Evolutionary conservation across 1,140 invertebrate species (phyloP).

Genomic region (Meloidogyne floridensis): DNA sequence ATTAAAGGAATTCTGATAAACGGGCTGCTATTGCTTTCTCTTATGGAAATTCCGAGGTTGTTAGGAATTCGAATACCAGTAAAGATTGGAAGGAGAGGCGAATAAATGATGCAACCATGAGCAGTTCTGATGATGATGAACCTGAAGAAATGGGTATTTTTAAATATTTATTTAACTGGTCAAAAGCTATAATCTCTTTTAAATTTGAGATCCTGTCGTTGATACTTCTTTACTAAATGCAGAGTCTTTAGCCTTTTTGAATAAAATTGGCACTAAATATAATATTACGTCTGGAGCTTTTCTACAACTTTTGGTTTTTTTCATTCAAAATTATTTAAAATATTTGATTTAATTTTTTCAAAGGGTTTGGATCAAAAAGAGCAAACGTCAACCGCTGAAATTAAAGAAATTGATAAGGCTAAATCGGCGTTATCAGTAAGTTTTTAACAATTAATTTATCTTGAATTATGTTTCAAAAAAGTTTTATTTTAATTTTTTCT

Average conservation of each 20-base stretch:
- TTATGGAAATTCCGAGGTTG: slow-evolving; percentile 50
- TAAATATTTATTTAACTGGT: background rate
- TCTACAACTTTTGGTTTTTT: slow-evolving; percentile 40
- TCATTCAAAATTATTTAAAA: background rate
- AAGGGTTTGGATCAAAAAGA: slow-evolving; percentile 54
- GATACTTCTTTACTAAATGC: slow-evolving; percentile 51
- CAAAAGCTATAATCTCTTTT: background rate
- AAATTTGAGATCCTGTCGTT: slow-evolving; percentile 44
- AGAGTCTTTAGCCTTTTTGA: slow-evolving; percentile 47
- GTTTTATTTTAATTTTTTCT: background rate
- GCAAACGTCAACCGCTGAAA: slow-evolving; percentile 48
- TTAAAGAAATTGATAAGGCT: slow-evolving; percentile 61
- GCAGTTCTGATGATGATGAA: slow-evolving; percentile 44
- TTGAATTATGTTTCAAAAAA: slow-evolving; percentile 6
- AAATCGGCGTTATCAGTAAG: slow-evolving; percentile 56
- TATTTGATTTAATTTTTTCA: background rate
- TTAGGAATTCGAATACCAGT: slow-evolving; percentile 22
- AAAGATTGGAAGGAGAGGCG: background rate
- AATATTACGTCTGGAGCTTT: slow-evolving; percentile 45
- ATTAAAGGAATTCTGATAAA: slow-evolving; percentile 49
- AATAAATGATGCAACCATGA: slow-evolving; percentile 14
- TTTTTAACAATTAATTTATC: slow-evolving; percentile 42
- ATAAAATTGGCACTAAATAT: slow-evolving; percentile 52
- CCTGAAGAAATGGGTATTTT: slow-evolving; percentile 47
- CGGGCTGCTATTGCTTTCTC: slow-evolving; percentile 61